Base-by-base conservation (phyloP, 1,140 invertebrate genomes). In the Adoxophyes honmai region DNA sequence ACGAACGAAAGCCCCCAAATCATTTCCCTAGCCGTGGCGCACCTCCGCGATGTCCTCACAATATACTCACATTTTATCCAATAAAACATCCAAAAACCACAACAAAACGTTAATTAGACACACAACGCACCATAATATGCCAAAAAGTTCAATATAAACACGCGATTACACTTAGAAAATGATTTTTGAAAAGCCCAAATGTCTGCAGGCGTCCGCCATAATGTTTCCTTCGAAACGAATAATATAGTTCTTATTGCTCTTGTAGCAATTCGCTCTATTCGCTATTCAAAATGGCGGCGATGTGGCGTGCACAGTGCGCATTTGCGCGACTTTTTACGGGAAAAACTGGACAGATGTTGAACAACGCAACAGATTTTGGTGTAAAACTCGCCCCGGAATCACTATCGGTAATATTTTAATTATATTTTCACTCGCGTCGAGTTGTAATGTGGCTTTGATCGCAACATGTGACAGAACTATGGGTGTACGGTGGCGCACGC, bases 201-300 rank as follows among this genome's bases (percentile, higher is more conserved):
- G 84, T 83, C 79, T 86, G 81, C 88, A 89, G 86, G 83, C 86
- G 82, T 86, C 86, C 83, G 86, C 88, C 88, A 90, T 90, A 83
- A 88, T 90, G 88, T 89, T 90, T 90, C 88, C 88, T 90, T 88
- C 84, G 84, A 84, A 88, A 87, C 86, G 86, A 88, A 86, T 86
- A 87, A 86, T 89, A 88, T 89, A 87, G 86, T 89, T 89, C 86
- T 87, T 86, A 86, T 87, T 87, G 82, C 86, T 87, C 80, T 86
- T 83, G 82, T 79, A 81, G 75, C 83, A 81, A 83, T 76, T 85
- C 83, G 75, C 81, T 90, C 88, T 89, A 89, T 88, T 90, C 88
- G 86, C 88, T 90, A 90, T 90, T 89, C 88, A 90, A 90, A 88
- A 90, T 90, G 88, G 88, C 88, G 88, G 82, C 86, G 68, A 81